Percentiles rank a stretch among this genome's conserved stretches.
Evolutionary conservation across 2,113 vertebrate genomes (phyloP).

Genomic region (Calidris pygmaea): DNA sequence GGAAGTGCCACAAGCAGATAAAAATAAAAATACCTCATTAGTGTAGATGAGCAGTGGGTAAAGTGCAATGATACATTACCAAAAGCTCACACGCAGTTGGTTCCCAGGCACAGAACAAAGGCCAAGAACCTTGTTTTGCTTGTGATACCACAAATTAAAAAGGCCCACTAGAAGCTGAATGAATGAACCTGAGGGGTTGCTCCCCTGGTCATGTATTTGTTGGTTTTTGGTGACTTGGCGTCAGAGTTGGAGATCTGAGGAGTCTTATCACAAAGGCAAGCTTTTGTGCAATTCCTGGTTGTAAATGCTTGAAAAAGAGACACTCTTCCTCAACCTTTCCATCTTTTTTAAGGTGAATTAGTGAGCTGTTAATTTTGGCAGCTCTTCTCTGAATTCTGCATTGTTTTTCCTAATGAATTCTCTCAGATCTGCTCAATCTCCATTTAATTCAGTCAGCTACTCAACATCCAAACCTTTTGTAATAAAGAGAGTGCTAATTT

Average conservation of each 20-base stretch:
- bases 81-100: background rate
- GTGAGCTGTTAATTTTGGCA: slow-evolving; percentile 6
- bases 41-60: background rate
- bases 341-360: slow-evolving; percentile 2
- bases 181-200: background rate
- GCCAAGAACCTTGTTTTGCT: background rate
- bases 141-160: slow-evolving; percentile 11
- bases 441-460: slow-evolving; percentile 55
- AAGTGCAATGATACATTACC: background rate
- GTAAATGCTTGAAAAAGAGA: background rate
- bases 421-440: slow-evolving; percentile 38
- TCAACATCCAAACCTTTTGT: slow-evolving; percentile 43
- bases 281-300: background rate
- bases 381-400: background rate
- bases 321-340: background rate
- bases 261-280: background rate
- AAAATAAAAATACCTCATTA: slow-evolving; percentile 24
- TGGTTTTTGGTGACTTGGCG: background rate
- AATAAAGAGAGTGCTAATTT: slow-evolving; percentile 49
- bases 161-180: background rate
- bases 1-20: background rate
- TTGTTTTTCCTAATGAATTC: slow-evolving; percentile 28
- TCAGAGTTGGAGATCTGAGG: background rate
- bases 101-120: slow-evolving; percentile 11
- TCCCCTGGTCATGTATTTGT: background rate